phyloP scores from a whole-genome alignment of 2,797 vertebrate genomes.

The Coendou prehensilis region DNA sequence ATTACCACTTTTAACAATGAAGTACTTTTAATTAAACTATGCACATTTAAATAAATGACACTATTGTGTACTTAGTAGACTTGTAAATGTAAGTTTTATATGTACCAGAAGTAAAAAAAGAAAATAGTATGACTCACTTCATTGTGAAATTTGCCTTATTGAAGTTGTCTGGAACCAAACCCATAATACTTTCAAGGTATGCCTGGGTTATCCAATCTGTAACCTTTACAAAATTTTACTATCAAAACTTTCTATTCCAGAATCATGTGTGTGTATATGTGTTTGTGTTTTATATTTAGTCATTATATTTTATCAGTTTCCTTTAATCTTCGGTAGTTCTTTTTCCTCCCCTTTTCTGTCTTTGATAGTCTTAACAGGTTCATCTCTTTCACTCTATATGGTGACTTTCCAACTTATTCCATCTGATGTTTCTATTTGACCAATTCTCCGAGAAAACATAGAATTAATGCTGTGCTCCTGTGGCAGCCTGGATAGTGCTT shows the following conservation, averaged over 20 bases:
- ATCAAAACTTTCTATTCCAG: neutral
- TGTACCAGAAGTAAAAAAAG: neutral
- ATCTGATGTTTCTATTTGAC: neutral
- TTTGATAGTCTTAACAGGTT: neutral
- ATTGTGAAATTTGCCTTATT: neutral
- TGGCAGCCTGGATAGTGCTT: neutral
- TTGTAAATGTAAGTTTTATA: neutral
- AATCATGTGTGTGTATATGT: neutral
- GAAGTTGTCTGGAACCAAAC: neutral
- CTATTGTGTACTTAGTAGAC: neutral
- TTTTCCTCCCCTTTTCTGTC: neutral
- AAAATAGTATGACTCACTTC: neutral
- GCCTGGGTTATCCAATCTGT: neutral
- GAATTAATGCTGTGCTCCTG: neutral
- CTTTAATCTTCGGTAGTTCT: neutral
- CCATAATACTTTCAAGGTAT: too few relatives aligned
- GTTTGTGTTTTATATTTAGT: neutral
- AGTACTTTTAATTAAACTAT: neutral
- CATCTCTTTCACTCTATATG: neutral
- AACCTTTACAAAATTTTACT: neutral
- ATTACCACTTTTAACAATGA: neutral
- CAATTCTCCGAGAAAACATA: neutral
- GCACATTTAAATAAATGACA: neutral
- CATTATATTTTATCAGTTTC: neutral
- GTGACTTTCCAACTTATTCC: neutral